Conservation (phyloP, 2,113 vertebrate genomes). For the Nycticebus coucang region DNA sequence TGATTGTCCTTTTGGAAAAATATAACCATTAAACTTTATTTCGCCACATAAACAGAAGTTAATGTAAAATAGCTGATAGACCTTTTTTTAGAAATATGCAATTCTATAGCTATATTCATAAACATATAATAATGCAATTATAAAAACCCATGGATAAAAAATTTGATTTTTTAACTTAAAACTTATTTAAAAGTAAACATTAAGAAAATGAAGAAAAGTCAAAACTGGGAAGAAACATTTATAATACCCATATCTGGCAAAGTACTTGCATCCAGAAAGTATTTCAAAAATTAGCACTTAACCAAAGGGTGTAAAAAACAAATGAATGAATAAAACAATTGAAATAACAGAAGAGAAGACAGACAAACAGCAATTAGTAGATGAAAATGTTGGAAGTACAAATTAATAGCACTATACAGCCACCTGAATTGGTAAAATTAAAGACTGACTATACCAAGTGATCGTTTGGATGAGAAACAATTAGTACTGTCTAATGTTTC, state of each 20-base stretch:
- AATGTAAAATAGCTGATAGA: neutral
- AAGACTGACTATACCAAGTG: neutral
- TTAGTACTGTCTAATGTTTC: neutral
- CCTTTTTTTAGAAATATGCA: neutral
- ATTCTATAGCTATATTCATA: neutral
- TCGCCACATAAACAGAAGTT: neutral
- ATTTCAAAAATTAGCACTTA: neutral
- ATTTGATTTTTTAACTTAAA: neutral
- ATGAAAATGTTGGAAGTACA: neutral
- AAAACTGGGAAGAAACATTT: neutral
- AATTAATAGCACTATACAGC: neutral
- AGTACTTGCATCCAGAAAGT: neutral
- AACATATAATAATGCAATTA: neutral
- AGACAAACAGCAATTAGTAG: neutral
- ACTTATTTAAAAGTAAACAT: neutral
- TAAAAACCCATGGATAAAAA: neutral
- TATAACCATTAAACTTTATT: neutral
- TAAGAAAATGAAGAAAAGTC: neutral
- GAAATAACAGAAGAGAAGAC: neutral
- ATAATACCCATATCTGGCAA: neutral
- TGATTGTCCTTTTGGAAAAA: neutral
- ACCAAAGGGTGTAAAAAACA: neutral
- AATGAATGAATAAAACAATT: neutral
- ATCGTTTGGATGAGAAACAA: neutral
- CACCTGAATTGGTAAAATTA: neutral